phyloP scores from a whole-genome alignment of 2,888 invertebrate species.

The Coelinius sp. region DNA sequence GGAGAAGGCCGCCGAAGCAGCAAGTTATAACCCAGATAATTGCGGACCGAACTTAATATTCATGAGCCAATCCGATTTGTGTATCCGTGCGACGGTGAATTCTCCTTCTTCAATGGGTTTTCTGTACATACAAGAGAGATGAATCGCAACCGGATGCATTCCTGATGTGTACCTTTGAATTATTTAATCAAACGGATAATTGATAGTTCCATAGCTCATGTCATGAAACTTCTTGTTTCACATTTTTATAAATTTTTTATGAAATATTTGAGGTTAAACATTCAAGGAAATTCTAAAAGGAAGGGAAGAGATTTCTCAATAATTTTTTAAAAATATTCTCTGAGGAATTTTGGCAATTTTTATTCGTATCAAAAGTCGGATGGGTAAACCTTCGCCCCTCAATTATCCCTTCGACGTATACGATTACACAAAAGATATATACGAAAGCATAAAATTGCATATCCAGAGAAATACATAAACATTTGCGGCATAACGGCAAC shows the following conservation, averaged over 20 bases:
- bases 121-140: slow-evolving; percentile 31
- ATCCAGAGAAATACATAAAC: slow-evolving; percentile 54
- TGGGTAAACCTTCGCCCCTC: not conserved
- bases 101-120: slow-evolving; percentile 22
- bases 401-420: slow-evolving; percentile 41
- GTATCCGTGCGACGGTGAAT: slow-evolving; percentile 62
- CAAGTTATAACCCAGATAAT: slow-evolving; percentile 70
- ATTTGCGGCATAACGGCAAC: slow-evolving; percentile 55
- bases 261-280: not conserved
- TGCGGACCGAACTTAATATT: slow-evolving; percentile 71
- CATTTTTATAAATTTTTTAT: not conserved
- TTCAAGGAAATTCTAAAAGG: no score
- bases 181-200: slow-evolving; percentile 29
- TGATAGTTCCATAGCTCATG: slow-evolving; percentile 17
- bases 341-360: not conserved
- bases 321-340: not conserved
- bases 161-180: slow-evolving; percentile 27
- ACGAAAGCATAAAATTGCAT: slow-evolving; percentile 51
- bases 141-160: not conserved
- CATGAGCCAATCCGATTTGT: slow-evolving; percentile 71
- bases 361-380: not conserved
- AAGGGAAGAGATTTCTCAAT: not conserved
- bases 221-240: slow-evolving; percentile 17
- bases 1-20: slow-evolving; percentile 56
- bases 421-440: slow-evolving; percentile 53